Base-by-base conservation (phyloP, 2,113 vertebrate species). In the Brienomyrus brachyistius region DNA sequence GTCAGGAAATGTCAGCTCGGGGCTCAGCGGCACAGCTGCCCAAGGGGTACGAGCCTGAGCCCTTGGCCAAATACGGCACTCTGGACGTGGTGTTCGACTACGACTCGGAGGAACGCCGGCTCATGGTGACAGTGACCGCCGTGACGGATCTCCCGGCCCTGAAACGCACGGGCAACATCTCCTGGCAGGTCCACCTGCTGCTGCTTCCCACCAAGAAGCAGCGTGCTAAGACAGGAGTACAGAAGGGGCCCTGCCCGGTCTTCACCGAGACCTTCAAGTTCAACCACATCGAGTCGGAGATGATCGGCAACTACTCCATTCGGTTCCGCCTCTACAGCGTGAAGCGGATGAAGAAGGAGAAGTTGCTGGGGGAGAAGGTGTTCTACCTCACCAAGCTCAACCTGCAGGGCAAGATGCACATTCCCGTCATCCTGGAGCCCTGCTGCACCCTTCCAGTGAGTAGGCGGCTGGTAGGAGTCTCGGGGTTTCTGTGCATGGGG, bases 331-430 rank as follows among this genome's bases (percentile, higher is more conserved):
- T 99, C 21, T 99, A 99, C 91, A 98, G 97, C 10, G 94, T 99
- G 90, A 96, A 97, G 40, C 97, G 97, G 74, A 96, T 99, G 97
- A 99, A 99, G 94, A 99, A 98, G 87, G 98, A 99, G 94, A 98
- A 97, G 95, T 95, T 97, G 94, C 97, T 99, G 52, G 98, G 98
- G 92, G 98, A 99, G 93, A 99, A 99, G 95, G 95, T 99, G 91
- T 99, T 99, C 95, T 98, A 98, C 95, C 97, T 99, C 96, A 99
- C 98, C 91, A 99, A 99, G 95, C 95, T 99, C 94, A 98, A 98
- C 95, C 97, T 99, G 94, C 98, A 99, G 95, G 98, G 97, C 93
- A 99, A 98, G 95, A 96, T 99, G 96, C 98, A 98, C 45, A 94
- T 98, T 92, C 97, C 98, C 19, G 97, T 99, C 94, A 97, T 96